Percentiles rank a stretch among this genome's conserved stretches.
These are phyloP conservation scores for Tachystola acroxantha DNA, from an alignment of 2,888 invertebrate species.

Conservation along the genomic window DNA sequence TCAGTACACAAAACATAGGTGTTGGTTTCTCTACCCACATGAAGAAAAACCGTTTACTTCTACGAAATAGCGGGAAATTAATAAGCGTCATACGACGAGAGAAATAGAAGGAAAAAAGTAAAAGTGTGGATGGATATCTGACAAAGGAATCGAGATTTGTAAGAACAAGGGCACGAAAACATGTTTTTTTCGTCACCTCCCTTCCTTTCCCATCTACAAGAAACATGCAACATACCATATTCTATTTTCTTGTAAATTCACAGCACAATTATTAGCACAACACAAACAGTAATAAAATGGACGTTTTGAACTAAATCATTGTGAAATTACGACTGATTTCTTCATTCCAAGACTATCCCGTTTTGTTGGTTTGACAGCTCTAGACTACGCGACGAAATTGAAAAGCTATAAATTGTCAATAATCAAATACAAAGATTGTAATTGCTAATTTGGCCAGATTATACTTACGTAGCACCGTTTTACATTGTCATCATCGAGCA, in stretches of 20 bases:
- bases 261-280: conserved; percentile 47
- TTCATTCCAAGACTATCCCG: conserved; percentile 31
- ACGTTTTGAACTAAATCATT: conserved; percentile 48
- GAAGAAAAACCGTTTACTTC: no score
- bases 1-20: background rate
- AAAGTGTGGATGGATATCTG: conserved; percentile 54
- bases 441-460: conserved; percentile 41
- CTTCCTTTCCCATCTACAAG: conserved; percentile 8
- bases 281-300: conserved; percentile 45
- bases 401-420: conserved; percentile 12
- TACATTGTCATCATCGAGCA: conserved; percentile 69
- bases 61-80: conserved; percentile 44
- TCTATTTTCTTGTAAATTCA: conserved; percentile 36
- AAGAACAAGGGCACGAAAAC: conserved; percentile 70
- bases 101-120: conserved; percentile 57
- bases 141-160: conserved; percentile 71
- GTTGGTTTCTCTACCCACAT: conserved; percentile 27
- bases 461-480: conserved; percentile 73
- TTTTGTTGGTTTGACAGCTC: conserved; percentile 40
- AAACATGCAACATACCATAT: conserved; percentile 35
- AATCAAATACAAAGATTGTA: conserved; percentile 10
- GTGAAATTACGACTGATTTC: conserved; percentile 54
- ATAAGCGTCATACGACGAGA: conserved; percentile 21
- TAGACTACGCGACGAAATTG: conserved; percentile 40
- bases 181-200: conserved; percentile 43